Evolutionary conservation across 1,140 invertebrate species (phyloP).

Genomic region (Probaryconus sp.): DNA sequence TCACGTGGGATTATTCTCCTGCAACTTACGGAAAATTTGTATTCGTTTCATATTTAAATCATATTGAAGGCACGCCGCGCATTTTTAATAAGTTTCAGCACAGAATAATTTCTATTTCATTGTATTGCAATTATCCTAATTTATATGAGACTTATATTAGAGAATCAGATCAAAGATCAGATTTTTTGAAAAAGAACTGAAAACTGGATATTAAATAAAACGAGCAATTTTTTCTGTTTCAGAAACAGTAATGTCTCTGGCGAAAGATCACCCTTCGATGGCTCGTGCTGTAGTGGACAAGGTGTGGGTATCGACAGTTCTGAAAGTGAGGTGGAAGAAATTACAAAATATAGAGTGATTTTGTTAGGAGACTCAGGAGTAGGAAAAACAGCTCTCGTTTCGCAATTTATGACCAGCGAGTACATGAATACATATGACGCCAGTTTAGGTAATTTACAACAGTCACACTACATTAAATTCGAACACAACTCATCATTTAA

Average conservation of each 20-base stretch:
- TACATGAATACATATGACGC: constrained; percentile 96
- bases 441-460: constrained; percentile 84
- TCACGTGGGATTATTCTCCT: neutral
- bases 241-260: constrained; percentile 83
- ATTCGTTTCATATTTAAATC: too few species aligned
- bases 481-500: too few species aligned
- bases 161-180: too few species aligned
- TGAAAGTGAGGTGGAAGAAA: constrained; percentile 79
- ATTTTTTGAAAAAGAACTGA: too few species aligned
- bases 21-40: too few species aligned
- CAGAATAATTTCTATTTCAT: too few species aligned
- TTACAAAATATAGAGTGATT: constrained; percentile 87
- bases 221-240: constrained; percentile 36
- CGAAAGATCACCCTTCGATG: constrained; percentile 89
- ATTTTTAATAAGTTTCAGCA: too few species aligned
- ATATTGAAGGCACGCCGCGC: too few species aligned
- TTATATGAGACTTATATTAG: too few species aligned
- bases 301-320: constrained; percentile 79
- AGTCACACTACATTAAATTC: too few species aligned
- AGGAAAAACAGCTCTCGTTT: constrained; percentile 92
- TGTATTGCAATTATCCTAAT: too few species aligned
- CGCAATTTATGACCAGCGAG: constrained; percentile 96
- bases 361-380: constrained; percentile 91
- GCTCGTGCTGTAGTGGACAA: constrained; percentile 87
- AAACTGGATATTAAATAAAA: constrained; percentile 1